These are phyloP conservation scores for Felis catus DNA, from an alignment of 2,113 vertebrate species.

Conservation along the genomic window F.catus_Fca126_mat1.0 CM031419.1:876501-877000, in stretches of 20 bases:
- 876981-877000: too few relatives aligned
- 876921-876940: not conserved
- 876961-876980: too few relatives aligned
- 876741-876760: not conserved
- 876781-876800: not conserved
- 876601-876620: not conserved
- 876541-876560: not conserved
- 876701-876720: accelerated
- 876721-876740: not conserved
- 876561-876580: accelerated
- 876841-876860: not conserved
- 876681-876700: accelerated
- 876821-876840: accelerated
- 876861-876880: not conserved
- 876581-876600: not conserved
- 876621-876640: not conserved
- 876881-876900: not conserved
- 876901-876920: accelerated
- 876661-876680: not conserved
- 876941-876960: not conserved
- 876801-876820: too few relatives aligned
- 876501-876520: not conserved
- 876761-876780: too few relatives aligned
- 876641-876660: not conserved
- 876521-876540: not conserved